Evolutionary conservation across 2,113 vertebrate species (phyloP).

Genomic region (Nyctereutes procyonoides): DNA sequence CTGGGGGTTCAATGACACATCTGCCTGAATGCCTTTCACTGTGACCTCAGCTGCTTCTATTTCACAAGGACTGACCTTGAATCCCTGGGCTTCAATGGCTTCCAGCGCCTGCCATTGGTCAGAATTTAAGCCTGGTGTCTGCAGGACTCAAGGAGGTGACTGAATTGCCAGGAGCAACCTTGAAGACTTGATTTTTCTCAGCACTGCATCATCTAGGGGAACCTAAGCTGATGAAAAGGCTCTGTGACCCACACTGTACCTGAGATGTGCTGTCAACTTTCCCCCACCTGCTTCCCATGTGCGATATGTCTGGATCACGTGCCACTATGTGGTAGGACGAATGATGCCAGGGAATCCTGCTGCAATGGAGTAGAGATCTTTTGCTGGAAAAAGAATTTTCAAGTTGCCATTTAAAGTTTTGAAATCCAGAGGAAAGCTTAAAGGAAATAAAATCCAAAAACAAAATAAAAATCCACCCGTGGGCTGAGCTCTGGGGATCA

Average conservation of each 20-base stretch:
- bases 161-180: background rate
- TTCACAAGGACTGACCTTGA: background rate
- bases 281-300: fast-evolving
- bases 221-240: background rate
- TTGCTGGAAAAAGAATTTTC: constrained; percentile 57
- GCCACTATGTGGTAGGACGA: background rate
- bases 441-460: constrained; percentile 62
- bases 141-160: background rate
- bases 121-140: background rate
- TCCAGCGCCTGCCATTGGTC: background rate
- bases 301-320: fast-evolving
- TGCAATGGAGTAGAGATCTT: background rate
- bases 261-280: fast-evolving
- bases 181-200: background rate
- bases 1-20: background rate
- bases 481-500: constrained; percentile 69
- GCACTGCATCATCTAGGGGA: background rate
- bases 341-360: background rate
- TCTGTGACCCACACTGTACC: background rate
- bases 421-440: constrained; percentile 67
- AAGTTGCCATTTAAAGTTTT: constrained; percentile 45
- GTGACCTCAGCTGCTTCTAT: background rate
- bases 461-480: constrained; percentile 62
- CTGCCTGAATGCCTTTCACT: background rate
- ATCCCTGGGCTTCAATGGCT: background rate